phyloP scores from a whole-genome alignment of 92 coral and sea anemone species.

The Blastomussa wellsi region DNA sequence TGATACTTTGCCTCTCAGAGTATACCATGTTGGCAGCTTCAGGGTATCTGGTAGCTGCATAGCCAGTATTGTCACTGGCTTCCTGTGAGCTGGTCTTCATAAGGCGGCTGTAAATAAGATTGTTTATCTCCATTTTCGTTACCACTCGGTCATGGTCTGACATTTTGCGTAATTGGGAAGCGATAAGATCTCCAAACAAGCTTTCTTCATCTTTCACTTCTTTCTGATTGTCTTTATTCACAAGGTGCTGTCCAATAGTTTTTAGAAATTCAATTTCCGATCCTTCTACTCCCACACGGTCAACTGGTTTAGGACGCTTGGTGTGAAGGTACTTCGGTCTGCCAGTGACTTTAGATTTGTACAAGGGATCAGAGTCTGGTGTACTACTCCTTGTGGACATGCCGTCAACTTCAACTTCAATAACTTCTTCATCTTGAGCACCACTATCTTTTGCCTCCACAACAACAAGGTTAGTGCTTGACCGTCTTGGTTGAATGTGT shows the following conservation, averaged over 20 bases:
- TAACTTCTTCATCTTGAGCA: not conserved
- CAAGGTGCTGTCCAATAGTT: too few relatives aligned
- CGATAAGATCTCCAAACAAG: too few relatives aligned
- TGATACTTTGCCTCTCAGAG: conserved; percentile 26
- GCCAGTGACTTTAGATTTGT: too few relatives aligned
- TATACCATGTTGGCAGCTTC: conserved; percentile 18
- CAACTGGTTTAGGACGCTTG: too few relatives aligned
- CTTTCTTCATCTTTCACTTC: too few relatives aligned
- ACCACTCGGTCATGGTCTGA: too few relatives aligned
- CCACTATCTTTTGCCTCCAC: not conserved
- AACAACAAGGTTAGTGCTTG: conserved; percentile 50
- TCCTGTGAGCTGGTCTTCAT: conserved; percentile 38
- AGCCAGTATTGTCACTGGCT: conserved; percentile 20
- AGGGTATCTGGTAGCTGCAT: conserved; percentile 28
- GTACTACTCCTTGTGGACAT: not conserved
- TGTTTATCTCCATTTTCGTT: too few relatives aligned
- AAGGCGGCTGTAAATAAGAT: conserved; percentile 59
- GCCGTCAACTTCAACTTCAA: not conserved
- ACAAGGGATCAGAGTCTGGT: conserved; percentile 13
- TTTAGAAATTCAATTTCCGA: too few relatives aligned
- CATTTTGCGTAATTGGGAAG: too few relatives aligned
- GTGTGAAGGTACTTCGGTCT: too few relatives aligned
- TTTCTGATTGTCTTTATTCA: too few relatives aligned
- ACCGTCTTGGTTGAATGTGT: conserved; percentile 55
- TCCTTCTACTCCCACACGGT: too few relatives aligned